Base-by-base conservation (phyloP, 2,113 vertebrate species). In the Halcyon malimbica region DNA sequence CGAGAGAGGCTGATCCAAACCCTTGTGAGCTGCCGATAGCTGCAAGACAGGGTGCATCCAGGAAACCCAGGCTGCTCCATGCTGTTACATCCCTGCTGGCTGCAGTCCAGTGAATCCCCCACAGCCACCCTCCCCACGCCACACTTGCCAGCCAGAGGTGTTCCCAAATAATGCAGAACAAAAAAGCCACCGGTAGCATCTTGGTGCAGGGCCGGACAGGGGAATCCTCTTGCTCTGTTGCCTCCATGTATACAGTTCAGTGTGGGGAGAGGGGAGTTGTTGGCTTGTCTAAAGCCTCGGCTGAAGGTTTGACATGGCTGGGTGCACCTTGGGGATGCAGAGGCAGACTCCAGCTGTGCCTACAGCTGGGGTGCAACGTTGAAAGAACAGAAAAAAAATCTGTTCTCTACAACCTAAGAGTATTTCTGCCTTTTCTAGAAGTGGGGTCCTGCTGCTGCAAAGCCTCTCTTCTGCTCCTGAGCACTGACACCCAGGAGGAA, bases 11-110 rank as follows among this genome's bases (percentile, higher is more conserved):
- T 63, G 70, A 89, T 68, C 83, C 60, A n/a, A 89, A 41, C 74
- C 1, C 54, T 64, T 4, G 0, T 5, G 75, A 87, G 84, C 73
- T 82, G 68, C 90, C 71, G 83, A 85, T 87, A 93, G 94, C 95
- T 96, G 83, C 79, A 81, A 95, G 95, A 92, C 79, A 87, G 92
- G 96, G 96, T 70, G 95, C n/a, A 67, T 65, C 84, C 93, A 54
- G 90, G 95, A 92, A 97, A 95, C 7, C 91, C 67, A 25, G 75
- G 87, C 95, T 94, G 90, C 82, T 97, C 70, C 6, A 0, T 31
- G 75, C 69, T 29, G 23, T 21, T 94, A 18, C 79, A 85, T 53
- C 79, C 77, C 86, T 53, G 31, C 67, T 95, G 94, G 95, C 87
- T 73, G 69, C 65, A 6, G 41, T 29, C 87, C 93, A 86, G 87